These are phyloP conservation scores for Myotis davidii DNA, from an alignment of 2,113 vertebrate species.

Conservation along the genomic window DNA sequence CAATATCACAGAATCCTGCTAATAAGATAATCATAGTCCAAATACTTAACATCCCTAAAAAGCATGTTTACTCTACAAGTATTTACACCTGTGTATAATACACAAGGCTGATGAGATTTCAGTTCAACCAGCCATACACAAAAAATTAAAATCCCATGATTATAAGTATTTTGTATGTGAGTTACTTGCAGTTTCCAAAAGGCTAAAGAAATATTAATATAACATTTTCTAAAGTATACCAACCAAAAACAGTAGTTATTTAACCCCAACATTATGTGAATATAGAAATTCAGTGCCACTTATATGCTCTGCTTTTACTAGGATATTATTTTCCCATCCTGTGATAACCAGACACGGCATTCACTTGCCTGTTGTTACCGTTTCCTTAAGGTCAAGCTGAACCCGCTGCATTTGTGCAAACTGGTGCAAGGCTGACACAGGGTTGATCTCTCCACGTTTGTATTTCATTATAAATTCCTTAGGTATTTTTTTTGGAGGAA, in stretches of 20 bases:
- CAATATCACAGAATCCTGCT: not conserved
- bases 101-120: not conserved
- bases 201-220: not conserved
- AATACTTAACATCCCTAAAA: not conserved
- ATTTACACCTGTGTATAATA: not conserved
- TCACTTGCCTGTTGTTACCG: constrained; percentile 88
- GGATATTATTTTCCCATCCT: not conserved
- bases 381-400: constrained; percentile 93
- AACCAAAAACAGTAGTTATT: constrained; percentile 6
- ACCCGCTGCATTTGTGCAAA: constrained; percentile 86
- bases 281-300: not conserved
- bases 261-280: not conserved
- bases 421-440: constrained; percentile 91
- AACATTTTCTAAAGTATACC: not conserved
- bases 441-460: constrained; percentile 83
- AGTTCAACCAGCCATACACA: not conserved
- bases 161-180: not conserved
- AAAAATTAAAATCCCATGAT: not conserved
- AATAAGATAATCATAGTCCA: not conserved
- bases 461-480: constrained; percentile 87
- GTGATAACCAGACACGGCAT: not conserved
- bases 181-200: not conserved
- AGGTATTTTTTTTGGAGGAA: constrained; percentile 76
- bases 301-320: not conserved
- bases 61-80: not conserved